phyloP scores from a whole-genome alignment of 2,888 invertebrate species.

The Drepana falcataria region DNA sequence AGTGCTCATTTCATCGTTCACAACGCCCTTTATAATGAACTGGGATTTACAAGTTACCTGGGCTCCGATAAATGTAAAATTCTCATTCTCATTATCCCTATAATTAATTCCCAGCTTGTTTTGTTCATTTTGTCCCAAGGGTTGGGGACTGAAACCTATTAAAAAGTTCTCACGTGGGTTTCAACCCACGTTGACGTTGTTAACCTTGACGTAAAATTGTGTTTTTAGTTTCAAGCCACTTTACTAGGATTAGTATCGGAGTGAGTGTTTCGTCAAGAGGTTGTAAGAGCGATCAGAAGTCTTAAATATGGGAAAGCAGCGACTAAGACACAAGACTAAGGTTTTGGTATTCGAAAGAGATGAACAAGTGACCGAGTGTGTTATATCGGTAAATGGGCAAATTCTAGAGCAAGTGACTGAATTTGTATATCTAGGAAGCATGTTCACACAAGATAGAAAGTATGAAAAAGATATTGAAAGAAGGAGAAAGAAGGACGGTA shows the following conservation, averaged over 20 bases:
- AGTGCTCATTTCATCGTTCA: no score
- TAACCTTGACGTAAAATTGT: constrained; percentile 1
- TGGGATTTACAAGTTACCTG: constrained; percentile 8
- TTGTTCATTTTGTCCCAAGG: constrained; percentile 15
- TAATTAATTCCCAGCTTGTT: constrained; percentile 24
- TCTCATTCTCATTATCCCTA: constrained; percentile 12
- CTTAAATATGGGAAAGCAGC: no score
- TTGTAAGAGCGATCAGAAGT: not conserved
- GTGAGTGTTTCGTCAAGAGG: not conserved
- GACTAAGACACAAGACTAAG: no score
- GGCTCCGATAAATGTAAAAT: constrained; percentile 12
- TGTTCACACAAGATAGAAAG: no score
- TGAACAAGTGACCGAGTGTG: no score
- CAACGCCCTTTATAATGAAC: constrained; percentile 4
- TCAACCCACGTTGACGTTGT: constrained; percentile 7
- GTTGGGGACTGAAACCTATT: constrained; percentile 26
- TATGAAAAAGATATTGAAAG: no score
- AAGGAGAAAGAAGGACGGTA: no score
- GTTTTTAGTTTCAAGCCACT: not conserved
- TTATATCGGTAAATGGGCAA: no score
- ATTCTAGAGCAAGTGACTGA: no score
- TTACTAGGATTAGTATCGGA: not conserved
- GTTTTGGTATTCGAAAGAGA: no score
- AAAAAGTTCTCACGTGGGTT: constrained; percentile 23
- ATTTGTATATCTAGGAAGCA: no score